Percentiles rank a stretch among this genome's conserved stretches.
Conservation (phyloP, 2,888 invertebrate species). For the Parascotia fuliginaria region DNA sequence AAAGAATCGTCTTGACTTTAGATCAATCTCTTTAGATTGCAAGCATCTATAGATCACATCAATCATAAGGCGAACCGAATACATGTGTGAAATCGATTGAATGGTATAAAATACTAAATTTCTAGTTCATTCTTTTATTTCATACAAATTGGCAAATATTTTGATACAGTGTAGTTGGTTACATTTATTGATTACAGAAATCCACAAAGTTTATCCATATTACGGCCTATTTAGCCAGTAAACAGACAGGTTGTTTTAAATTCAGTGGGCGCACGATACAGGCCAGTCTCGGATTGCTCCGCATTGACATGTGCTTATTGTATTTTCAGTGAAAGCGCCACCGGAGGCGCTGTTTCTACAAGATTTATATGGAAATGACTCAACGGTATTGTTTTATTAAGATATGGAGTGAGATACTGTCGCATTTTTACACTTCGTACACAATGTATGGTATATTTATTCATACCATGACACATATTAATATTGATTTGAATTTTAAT, state of each 20-base stretch:
- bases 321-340: constrained; percentile 52
- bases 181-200: background rate
- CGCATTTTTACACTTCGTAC: background rate
- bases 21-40: too few species aligned
- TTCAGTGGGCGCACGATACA: constrained; percentile 52
- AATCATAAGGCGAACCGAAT: too few species aligned
- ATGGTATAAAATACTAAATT: too few species aligned
- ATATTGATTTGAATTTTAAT: too few species aligned
- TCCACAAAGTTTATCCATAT: constrained; percentile 13
- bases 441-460: too few species aligned
- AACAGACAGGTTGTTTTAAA: constrained; percentile 57
- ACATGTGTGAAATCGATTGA: too few species aligned
- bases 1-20: too few species aligned
- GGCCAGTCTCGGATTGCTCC: constrained; percentile 49
- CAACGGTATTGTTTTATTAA: constrained; percentile 39
- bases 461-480: too few species aligned
- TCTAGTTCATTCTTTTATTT: too few species aligned
- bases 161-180: too few species aligned
- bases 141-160: too few species aligned
- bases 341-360: constrained; percentile 38
- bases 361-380: constrained; percentile 41
- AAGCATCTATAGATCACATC: too few species aligned
- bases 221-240: constrained; percentile 42
- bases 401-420: constrained; percentile 4
- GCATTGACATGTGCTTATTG: constrained; percentile 62